Conservation (phyloP, 2,113 vertebrate genomes). For the Tor tambroides region DNA sequence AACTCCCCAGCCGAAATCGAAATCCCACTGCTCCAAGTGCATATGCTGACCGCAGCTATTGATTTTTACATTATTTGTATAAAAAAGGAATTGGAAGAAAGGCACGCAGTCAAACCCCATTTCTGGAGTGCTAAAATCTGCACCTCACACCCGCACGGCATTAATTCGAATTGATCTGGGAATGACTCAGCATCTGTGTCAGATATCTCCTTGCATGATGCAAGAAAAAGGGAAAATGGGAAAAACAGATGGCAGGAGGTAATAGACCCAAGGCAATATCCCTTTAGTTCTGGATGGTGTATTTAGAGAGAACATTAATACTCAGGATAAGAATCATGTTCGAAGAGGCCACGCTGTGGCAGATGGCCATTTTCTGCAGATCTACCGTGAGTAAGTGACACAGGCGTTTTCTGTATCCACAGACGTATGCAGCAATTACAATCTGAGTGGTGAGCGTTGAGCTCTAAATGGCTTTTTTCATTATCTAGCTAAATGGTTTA, state of each 20-base stretch:
- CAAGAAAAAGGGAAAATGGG: not conserved
- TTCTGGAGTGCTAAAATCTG: slow-evolving; percentile 36
- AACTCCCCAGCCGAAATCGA: slow-evolving; percentile 41
- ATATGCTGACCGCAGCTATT: slow-evolving; percentile 51
- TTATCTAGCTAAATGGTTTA: slow-evolving; percentile 47
- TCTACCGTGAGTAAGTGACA: slow-evolving; percentile 26
- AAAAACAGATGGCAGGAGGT: slow-evolving; percentile 15
- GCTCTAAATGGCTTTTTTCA: slow-evolving; percentile 45
- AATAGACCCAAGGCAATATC: slow-evolving; percentile 41
- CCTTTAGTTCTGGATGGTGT: slow-evolving; percentile 39
- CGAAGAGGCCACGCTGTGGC: slow-evolving; percentile 23
- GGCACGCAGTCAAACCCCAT: slow-evolving; percentile 29
- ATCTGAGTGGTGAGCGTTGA: slow-evolving; percentile 27
- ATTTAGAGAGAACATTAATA: slow-evolving; percentile 46
- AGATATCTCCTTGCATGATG: slow-evolving; percentile 24
- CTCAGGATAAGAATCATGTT: slow-evolving; percentile 44
- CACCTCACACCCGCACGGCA: not conserved
- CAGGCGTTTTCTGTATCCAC: slow-evolving; percentile 19
- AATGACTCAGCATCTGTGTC: slow-evolving; percentile 44
- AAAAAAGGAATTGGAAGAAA: slow-evolving; percentile 51
- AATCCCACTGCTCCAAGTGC: slow-evolving; percentile 46
- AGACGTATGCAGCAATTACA: slow-evolving; percentile 20
- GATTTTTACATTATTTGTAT: slow-evolving; percentile 59
- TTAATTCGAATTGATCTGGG: slow-evolving; percentile 46
- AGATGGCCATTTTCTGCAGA: slow-evolving; percentile 38